A percentile compares a stretch with the other conserved stretches of the same genome.
phyloP scores from a whole-genome alignment of 2,888 invertebrate species.

The Acanthopleura granulata region DNA sequence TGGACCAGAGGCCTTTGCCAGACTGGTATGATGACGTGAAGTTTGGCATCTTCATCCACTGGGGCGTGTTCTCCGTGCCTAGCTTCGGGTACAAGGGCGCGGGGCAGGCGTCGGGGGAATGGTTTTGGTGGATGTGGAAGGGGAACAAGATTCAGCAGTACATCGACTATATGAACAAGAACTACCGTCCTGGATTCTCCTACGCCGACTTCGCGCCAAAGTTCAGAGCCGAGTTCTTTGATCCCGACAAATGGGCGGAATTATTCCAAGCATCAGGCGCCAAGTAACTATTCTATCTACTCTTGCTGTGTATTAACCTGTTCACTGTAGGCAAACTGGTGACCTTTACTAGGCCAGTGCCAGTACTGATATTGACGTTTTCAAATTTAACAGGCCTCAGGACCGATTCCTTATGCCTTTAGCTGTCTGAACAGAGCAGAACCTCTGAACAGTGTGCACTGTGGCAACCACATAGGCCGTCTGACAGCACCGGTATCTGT shows the following conservation, averaged over 20 bases:
- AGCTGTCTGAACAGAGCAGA: no score
- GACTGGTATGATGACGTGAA: constrained; percentile 71
- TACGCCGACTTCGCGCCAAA: constrained; percentile 91
- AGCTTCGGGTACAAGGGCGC: constrained; percentile 31
- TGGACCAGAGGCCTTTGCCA: constrained; percentile 67
- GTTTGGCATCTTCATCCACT: constrained; percentile 71
- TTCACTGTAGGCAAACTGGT: no score
- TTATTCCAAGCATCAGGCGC: constrained; percentile 88
- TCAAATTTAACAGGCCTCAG: no score
- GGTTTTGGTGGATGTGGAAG: constrained; percentile 92
- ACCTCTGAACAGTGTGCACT: no score
- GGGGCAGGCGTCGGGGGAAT: constrained; percentile 74
- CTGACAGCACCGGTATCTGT: no score
- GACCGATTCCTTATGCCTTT: no score
- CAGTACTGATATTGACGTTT: no score
- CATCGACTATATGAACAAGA: constrained; percentile 80
- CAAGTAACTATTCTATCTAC: constrained; percentile 73
- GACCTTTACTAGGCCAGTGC: no score
- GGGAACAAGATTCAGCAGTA: constrained; percentile 44
- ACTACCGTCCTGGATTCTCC: constrained; percentile 86
- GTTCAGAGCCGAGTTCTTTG: constrained; percentile 89
- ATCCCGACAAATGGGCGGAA: constrained; percentile 86
- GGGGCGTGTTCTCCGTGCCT: constrained; percentile 70
- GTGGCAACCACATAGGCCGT: no score
- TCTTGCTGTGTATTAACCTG: no score